phyloP scores from a whole-genome alignment of 2,113 vertebrate genomes.

The Nibea coibor region DNA sequence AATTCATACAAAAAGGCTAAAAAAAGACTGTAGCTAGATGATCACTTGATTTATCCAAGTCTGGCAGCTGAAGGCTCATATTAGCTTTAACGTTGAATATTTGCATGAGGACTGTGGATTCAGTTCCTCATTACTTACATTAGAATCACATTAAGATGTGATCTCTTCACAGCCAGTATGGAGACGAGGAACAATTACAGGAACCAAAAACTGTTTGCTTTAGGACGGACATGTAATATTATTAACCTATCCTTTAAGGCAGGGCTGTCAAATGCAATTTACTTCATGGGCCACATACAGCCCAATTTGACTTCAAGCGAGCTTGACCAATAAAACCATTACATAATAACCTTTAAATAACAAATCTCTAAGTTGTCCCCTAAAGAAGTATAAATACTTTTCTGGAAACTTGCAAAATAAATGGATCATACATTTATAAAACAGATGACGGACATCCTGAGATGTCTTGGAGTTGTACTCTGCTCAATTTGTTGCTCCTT shows the following conservation, averaged over 20 bases:
- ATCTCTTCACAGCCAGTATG: background rate
- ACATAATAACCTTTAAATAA: too few relatives aligned
- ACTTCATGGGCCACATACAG: too few relatives aligned
- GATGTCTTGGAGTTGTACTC: background rate
- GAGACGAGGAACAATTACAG: background rate
- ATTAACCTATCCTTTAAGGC: too few relatives aligned
- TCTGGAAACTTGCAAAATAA: too few relatives aligned
- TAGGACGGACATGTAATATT: too few relatives aligned
- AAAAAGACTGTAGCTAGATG: background rate
- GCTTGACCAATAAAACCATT: too few relatives aligned
- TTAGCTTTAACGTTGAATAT: constrained; percentile 7
- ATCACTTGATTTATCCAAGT: background rate
- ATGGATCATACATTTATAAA: too few relatives aligned
- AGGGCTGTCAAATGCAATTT: too few relatives aligned
- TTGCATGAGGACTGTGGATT: constrained; percentile 2
- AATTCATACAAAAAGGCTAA: background rate
- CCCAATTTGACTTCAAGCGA: too few relatives aligned
- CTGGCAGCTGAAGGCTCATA: background rate
- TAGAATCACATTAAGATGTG: background rate
- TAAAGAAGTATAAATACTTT: too few relatives aligned
- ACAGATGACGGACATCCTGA: too few relatives aligned
- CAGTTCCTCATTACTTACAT: background rate
- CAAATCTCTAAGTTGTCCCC: too few relatives aligned
- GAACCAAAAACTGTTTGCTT: background rate
- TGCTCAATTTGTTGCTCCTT: background rate